These are phyloP conservation scores for Cataglyphis altisquamis DNA, from an alignment of 2,888 invertebrate species.

Conservation along the genomic window DNA sequence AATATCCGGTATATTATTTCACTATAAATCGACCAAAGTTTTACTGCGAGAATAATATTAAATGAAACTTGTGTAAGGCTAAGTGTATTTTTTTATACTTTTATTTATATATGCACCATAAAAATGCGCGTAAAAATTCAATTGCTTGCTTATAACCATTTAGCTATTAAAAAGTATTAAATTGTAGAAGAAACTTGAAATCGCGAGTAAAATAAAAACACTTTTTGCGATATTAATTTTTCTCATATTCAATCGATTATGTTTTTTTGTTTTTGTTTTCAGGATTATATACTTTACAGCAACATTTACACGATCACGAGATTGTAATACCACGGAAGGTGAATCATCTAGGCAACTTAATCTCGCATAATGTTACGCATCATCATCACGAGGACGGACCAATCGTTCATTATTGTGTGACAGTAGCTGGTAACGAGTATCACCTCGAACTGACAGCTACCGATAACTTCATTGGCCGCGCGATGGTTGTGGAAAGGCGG, in stretches of 20 bases:
- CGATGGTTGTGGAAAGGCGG: slow-evolving; percentile 91
- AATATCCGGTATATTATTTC: slow-evolving; percentile 46
- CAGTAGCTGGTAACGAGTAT: slow-evolving; percentile 84
- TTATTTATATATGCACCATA: neutral
- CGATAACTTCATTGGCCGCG: slow-evolving; percentile 84
- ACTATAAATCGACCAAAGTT: neutral
- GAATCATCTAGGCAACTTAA: slow-evolving; percentile 87
- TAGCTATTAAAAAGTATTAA: neutral
- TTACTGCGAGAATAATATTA: neutral
- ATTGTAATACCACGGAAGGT: slow-evolving; percentile 89
- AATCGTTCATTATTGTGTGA: slow-evolving; percentile 87
- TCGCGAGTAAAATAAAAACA: neutral
- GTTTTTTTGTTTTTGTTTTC: slow-evolving; percentile 69
- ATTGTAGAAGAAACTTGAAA: neutral
- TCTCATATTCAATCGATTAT: neutral
- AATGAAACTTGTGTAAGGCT: neutral
- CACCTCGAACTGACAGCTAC: slow-evolving; percentile 84
- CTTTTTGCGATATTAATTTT: neutral
- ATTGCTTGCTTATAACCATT: neutral
- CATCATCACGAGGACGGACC: slow-evolving; percentile 87
- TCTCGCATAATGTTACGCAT: slow-evolving; percentile 88
- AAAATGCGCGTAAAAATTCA: neutral
- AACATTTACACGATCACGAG: slow-evolving; percentile 88
- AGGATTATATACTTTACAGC: slow-evolving; percentile 87
- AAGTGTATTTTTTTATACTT: neutral